A percentile compares a stretch with the other conserved stretches of the same genome.
phyloP scores from a whole-genome alignment of 2,888 invertebrate genomes.

The Eupithecia subfuscata region DNA sequence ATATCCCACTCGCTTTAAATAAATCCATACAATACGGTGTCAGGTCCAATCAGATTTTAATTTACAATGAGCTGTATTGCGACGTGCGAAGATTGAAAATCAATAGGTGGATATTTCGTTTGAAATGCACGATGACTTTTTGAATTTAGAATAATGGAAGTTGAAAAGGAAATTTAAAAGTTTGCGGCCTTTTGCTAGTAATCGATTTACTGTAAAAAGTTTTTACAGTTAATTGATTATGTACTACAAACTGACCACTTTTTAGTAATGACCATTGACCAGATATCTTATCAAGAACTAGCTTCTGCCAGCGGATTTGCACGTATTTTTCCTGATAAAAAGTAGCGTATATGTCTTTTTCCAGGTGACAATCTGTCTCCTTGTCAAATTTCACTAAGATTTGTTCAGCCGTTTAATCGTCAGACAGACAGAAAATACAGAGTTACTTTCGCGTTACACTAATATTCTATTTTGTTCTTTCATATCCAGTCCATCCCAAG shows the following conservation, averaged over 20 bases:
- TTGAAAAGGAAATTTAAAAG: constrained; percentile 2
- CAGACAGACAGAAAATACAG: neutral
- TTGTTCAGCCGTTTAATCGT: neutral
- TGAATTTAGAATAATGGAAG: constrained; percentile 11
- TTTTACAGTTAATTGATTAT: neutral
- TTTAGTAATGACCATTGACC: neutral
- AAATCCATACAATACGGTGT: constrained; percentile 15
- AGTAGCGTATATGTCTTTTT: too few species aligned
- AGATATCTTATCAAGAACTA: neutral
- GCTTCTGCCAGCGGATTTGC: neutral
- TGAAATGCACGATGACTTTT: constrained; percentile 7
- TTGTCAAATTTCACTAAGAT: neutral
- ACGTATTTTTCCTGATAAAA: too few species aligned
- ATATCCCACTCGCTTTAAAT: constrained; percentile 54
- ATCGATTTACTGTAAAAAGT: neutral
- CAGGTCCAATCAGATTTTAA: constrained; percentile 12
- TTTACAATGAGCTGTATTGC: constrained; percentile 13
- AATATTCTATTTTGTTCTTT: too few species aligned
- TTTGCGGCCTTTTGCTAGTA: neutral
- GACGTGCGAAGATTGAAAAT: constrained; percentile 4
- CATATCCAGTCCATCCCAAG: too few species aligned
- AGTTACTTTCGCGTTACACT: neutral
- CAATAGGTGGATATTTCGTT: neutral
- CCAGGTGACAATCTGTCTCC: neutral
- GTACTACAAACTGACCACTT: neutral